Conservation (phyloP, 64 coral and sea anemone species). For the Dendrophyllia cribrosa region DNA sequence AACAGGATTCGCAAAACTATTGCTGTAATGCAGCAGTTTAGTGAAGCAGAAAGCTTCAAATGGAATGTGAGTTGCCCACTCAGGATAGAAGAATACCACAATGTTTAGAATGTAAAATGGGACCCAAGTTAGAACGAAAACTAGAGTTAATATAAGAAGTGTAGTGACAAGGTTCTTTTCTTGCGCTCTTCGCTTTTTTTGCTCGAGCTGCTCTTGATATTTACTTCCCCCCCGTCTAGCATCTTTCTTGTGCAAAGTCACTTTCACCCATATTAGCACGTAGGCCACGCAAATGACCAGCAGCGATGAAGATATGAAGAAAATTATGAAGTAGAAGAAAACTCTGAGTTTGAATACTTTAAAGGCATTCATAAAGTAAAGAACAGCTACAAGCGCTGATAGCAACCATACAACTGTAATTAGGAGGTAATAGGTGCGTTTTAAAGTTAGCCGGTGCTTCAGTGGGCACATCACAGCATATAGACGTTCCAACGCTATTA, state of each 20-base stretch:
- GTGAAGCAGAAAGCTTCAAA: constrained; percentile 68
- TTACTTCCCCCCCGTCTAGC: not conserved
- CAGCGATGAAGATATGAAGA: constrained; percentile 67
- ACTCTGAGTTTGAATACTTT: constrained; percentile 66
- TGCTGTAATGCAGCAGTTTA: constrained; percentile 88
- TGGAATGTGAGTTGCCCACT: constrained; percentile 25
- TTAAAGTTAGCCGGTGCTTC: constrained; percentile 59
- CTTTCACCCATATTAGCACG: constrained; percentile 76
- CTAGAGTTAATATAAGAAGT: constrained; percentile 75
- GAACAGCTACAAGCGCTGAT: constrained; percentile 53
- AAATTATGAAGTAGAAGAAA: constrained; percentile 84
- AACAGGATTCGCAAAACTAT: constrained; percentile 81
- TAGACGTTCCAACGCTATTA: constrained; percentile 76
- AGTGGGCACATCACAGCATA: constrained; percentile 81
- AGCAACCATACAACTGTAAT: constrained; percentile 71
- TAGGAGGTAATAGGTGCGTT: constrained; percentile 63
- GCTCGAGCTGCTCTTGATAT: constrained; percentile 16
- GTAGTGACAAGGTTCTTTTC: constrained; percentile 71
- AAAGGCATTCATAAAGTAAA: constrained; percentile 76
- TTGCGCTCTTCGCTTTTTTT: constrained; percentile 32
- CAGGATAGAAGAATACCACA: constrained; percentile 68
- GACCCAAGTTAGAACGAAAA: constrained; percentile 87
- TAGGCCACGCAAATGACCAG: constrained; percentile 79
- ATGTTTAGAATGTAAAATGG: constrained; percentile 90
- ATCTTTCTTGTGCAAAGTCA: constrained; percentile 16